Evolutionary conservation across 2,888 invertebrate species (phyloP).

Genomic region (Drosophila birchii): DNA sequence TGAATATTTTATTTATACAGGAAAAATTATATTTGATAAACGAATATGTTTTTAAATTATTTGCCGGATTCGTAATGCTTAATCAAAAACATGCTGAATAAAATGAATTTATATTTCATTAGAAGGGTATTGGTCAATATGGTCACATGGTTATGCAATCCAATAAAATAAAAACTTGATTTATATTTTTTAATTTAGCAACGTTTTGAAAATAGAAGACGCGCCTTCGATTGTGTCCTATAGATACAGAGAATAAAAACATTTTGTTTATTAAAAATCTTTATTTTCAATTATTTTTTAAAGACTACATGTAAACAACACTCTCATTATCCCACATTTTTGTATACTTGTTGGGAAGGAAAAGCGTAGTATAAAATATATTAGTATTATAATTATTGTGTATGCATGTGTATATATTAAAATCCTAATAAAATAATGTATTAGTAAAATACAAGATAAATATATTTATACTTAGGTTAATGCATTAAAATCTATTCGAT

Average conservation of each 20-base stretch:
- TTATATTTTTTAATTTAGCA: too few relatives aligned
- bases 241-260: background rate
- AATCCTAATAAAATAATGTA: background rate
- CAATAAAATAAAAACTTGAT: too few relatives aligned
- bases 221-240: background rate
- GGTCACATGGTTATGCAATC: too few relatives aligned
- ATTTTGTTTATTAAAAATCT: background rate
- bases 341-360: constrained; percentile 26
- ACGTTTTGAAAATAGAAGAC: background rate
- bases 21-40: too few relatives aligned
- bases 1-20: too few relatives aligned
- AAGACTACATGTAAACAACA: constrained; percentile 28
- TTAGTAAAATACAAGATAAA: constrained; percentile 21
- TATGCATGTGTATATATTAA: constrained; percentile 24
- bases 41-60: too few relatives aligned
- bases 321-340: constrained; percentile 9
- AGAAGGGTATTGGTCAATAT: too few relatives aligned
- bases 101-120: too few relatives aligned
- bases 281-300: constrained; percentile 24
- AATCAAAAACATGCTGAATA: too few relatives aligned
- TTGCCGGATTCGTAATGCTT: too few relatives aligned
- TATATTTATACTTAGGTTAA: constrained; percentile 14
- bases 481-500: constrained; percentile 16
- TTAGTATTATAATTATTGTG: constrained; percentile 13
- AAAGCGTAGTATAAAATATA: constrained; percentile 48